Conservation (phyloP, 2,888 invertebrate genomes). For the Calephelis perditalis region DNA sequence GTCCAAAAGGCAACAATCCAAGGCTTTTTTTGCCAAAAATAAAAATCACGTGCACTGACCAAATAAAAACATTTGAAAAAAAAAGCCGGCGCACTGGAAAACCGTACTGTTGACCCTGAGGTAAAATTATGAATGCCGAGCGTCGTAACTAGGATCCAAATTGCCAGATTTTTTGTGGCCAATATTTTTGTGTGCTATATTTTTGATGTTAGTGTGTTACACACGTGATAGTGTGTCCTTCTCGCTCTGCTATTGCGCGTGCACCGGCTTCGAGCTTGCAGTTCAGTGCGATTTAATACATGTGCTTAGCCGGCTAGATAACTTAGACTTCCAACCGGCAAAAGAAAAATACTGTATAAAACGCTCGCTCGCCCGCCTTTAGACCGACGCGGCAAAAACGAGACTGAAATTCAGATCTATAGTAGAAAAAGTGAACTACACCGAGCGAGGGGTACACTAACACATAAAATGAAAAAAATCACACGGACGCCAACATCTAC, state of each 20-base stretch:
- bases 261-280: constrained; percentile 50
- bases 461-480: constrained; percentile 78
- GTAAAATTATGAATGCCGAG: constrained; percentile 73
- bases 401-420: constrained; percentile 79
- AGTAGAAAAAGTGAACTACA: constrained; percentile 79
- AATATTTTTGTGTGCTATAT: constrained; percentile 74
- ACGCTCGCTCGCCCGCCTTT: constrained; percentile 71
- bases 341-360: constrained; percentile 69
- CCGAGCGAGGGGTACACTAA: constrained; percentile 77
- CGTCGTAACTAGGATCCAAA: constrained; percentile 74
- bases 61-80: constrained; percentile 66
- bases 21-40: constrained; percentile 62
- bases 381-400: constrained; percentile 78
- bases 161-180: constrained; percentile 73
- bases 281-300: constrained; percentile 37
- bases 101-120: constrained; percentile 74
- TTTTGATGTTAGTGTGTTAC: constrained; percentile 58
- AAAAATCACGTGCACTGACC: constrained; percentile 64
- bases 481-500: constrained; percentile 69
- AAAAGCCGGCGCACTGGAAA: constrained; percentile 39
- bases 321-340: constrained; percentile 43
- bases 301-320: constrained; percentile 62
- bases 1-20: constrained; percentile 73
- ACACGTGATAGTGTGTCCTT: constrained; percentile 67
- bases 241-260: constrained; percentile 59